Percentiles rank a stretch among this genome's conserved stretches.
Evolutionary conservation across 2,888 invertebrate genomes (phyloP).

Genomic region (Abscondita cerata): DNA sequence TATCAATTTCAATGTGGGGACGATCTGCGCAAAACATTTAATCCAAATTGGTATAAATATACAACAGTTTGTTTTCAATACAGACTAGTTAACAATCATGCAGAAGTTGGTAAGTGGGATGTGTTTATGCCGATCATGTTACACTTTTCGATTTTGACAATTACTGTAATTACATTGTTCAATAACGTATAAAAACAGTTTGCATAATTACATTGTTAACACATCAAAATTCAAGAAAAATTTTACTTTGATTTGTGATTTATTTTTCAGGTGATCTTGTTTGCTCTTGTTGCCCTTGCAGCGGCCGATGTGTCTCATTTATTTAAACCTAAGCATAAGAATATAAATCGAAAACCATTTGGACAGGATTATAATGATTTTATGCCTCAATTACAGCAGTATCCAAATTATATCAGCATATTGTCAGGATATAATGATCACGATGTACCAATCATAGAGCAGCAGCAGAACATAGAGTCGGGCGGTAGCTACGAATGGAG

Average conservation of each 20-base stretch:
- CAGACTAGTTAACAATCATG: background rate
- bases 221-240: too few relatives aligned
- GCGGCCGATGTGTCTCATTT: background rate
- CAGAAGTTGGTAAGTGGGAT: background rate
- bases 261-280: background rate
- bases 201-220: too few relatives aligned
- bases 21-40: too few relatives aligned
- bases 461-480: background rate
- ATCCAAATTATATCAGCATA: background rate
- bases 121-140: background rate
- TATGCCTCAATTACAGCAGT: background rate
- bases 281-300: background rate
- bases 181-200: too few relatives aligned
- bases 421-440: background rate
- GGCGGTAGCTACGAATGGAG: background rate
- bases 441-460: background rate
- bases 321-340: background rate
- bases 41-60: constrained; percentile 2
- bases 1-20: too few relatives aligned
- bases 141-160: background rate
- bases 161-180: too few relatives aligned
- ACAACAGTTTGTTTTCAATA: background rate
- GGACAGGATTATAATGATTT: background rate
- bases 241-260: too few relatives aligned
- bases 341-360: background rate